Percentiles rank a stretch among this genome's conserved stretches.
These are phyloP conservation scores for Orchesellides sinensis DNA, from an alignment of 2,888 invertebrate species.

Conservation along the genomic window DNA sequence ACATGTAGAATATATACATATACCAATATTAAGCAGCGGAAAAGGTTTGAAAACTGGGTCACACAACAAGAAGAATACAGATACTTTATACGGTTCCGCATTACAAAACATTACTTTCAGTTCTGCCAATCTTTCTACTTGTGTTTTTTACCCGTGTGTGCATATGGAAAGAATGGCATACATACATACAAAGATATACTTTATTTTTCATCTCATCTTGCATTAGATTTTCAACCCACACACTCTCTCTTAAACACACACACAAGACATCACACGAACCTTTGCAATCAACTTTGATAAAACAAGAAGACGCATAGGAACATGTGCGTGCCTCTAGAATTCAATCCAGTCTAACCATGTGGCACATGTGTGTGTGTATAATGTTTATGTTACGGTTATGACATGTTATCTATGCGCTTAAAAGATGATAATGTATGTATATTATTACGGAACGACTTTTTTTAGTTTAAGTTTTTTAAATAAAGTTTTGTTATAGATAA, in stretches of 20 bases:
- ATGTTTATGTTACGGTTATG: too few species aligned
- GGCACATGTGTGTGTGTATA: constrained; percentile 39
- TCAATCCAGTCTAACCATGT: too few species aligned
- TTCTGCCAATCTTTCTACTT: neutral
- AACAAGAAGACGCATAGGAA: neutral
- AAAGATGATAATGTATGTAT: too few species aligned
- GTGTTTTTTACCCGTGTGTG: constrained; percentile 8
- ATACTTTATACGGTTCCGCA: constrained; percentile 5
- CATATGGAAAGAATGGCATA: neutral
- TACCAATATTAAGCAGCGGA: too few species aligned
- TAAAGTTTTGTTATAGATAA: constrained; percentile 17
- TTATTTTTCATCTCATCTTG: too few species aligned
- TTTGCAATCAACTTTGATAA: neutral
- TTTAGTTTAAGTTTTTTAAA: constrained; percentile 15
- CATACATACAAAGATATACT: neutral
- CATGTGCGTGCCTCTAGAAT: neutral
- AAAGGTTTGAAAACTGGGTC: constrained; percentile 48
- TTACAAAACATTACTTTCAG: constrained; percentile 24
- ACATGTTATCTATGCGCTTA: too few species aligned
- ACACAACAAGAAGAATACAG: neutral
- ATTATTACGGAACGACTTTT: too few species aligned
- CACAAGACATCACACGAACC: neutral
- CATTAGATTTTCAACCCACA: constrained; percentile 42
- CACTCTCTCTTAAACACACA: neutral
- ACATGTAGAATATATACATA: too few species aligned